These are phyloP conservation scores for Trichoplusia ni DNA, from an alignment of 1,140 invertebrate genomes.

Conservation along the genomic window DNA sequence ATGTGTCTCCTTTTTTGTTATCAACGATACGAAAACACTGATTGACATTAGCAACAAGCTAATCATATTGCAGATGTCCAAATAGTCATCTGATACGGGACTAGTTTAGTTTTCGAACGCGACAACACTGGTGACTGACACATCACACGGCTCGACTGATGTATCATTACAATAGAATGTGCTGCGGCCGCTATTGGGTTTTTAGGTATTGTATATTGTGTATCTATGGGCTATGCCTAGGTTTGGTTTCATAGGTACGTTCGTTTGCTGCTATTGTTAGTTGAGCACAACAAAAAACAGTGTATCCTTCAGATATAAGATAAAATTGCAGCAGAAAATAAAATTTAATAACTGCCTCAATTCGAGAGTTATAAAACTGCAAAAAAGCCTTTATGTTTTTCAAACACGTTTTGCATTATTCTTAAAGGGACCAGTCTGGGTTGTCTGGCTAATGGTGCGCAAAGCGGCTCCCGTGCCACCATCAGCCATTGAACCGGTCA, in stretches of 20 bases:
- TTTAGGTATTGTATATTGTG: slow-evolving; percentile 51
- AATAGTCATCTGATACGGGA: slow-evolving; percentile 68
- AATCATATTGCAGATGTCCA: slow-evolving; percentile 67
- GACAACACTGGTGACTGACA: slow-evolving; percentile 58
- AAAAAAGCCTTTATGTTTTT: slow-evolving; percentile 33
- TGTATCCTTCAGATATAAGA: slow-evolving; percentile 26
- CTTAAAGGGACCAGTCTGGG: slow-evolving; percentile 29
- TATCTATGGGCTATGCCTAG: slow-evolving; percentile 53
- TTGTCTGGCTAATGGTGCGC: slow-evolving; percentile 37
- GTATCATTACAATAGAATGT: slow-evolving; percentile 57
- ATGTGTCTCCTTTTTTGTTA: slow-evolving; percentile 51
- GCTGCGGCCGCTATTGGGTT: slow-evolving; percentile 44
- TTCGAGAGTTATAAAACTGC: slow-evolving; percentile 31
- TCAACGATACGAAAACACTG: slow-evolving; percentile 53
- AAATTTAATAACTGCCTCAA: slow-evolving; percentile 35
- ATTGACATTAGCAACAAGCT: slow-evolving; percentile 65
- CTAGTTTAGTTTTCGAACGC: slow-evolving; percentile 59
- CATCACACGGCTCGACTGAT: slow-evolving; percentile 38
- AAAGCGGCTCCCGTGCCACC: slow-evolving; percentile 56
- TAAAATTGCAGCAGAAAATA: slow-evolving; percentile 37
- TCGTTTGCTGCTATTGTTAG: slow-evolving; percentile 63
- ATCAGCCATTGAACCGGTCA: slow-evolving; percentile 58
- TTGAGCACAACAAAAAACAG: slow-evolving; percentile 29
- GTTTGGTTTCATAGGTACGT: slow-evolving; percentile 53
- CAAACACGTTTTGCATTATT: slow-evolving; percentile 37